Conservation (phyloP, 2,888 invertebrate species). For the Vesta saturnalis region DNA sequence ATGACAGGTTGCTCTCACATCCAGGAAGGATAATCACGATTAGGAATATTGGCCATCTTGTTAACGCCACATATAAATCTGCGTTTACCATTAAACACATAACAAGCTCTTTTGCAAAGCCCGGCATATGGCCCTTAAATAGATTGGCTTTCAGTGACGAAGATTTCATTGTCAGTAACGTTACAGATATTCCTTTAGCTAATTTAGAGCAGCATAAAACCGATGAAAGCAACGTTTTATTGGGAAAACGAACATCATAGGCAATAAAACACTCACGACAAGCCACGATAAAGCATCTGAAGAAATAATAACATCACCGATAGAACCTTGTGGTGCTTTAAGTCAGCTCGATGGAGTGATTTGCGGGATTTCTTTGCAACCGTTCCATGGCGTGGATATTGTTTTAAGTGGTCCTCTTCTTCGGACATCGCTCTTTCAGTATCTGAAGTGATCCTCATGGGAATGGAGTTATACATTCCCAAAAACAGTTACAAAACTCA, state of each 20-base stretch:
- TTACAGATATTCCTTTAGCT: background rate
- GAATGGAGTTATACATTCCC: no score
- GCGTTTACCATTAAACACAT: conserved; percentile 12
- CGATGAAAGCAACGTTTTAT: background rate
- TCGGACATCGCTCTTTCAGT: no score
- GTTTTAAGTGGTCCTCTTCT: no score
- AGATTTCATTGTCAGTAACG: background rate
- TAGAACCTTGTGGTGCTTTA: no score
- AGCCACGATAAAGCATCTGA: background rate
- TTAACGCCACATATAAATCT: no score
- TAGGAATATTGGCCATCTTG: no score
- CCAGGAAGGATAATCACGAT: conserved; percentile 12
- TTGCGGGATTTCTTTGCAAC: no score
- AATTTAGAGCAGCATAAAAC: background rate
- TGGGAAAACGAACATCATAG: background rate
- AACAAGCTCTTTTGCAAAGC: conserved; percentile 14
- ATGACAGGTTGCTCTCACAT: conserved; percentile 13
- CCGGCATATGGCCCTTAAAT: background rate
- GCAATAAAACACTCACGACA: background rate
- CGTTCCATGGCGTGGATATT: no score
- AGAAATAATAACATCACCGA: no score
- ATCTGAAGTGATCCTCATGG: no score
- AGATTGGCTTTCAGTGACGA: background rate
- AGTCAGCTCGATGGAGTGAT: no score
- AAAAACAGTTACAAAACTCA: no score